Conservation (phyloP, 2,888 invertebrate genomes). For the Lissonota sp. region DNA sequence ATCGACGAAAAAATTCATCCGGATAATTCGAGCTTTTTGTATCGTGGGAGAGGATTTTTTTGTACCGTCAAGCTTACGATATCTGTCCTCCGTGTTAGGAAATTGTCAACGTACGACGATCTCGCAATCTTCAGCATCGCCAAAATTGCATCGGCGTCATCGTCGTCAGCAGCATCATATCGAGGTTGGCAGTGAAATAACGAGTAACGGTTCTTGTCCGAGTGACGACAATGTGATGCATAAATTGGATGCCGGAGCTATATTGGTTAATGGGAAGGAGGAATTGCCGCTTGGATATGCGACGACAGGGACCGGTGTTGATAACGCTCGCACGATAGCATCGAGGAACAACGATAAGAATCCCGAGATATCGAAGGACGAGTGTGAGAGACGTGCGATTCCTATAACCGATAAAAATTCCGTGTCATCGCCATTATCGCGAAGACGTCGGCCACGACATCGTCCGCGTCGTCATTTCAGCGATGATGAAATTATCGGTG, state of each 20-base stretch:
- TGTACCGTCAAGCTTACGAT: no score
- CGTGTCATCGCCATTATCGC: slow-evolving; percentile 45
- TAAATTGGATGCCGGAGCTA: slow-evolving; percentile 85
- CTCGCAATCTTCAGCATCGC: slow-evolving; percentile 58
- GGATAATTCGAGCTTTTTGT: no score
- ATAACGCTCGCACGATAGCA: slow-evolving; percentile 57
- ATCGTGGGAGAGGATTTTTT: no score
- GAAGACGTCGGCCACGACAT: slow-evolving; percentile 58
- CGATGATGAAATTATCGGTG: slow-evolving; percentile 68
- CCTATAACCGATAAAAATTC: slow-evolving; percentile 73
- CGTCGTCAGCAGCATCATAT: slow-evolving; percentile 75
- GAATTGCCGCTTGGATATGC: slow-evolving; percentile 87
- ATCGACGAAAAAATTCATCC: no score
- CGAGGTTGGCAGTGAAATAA: slow-evolving; percentile 82
- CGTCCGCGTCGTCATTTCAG: slow-evolving; percentile 67
- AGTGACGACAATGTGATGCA: slow-evolving; percentile 81
- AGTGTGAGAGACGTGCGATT: slow-evolving; percentile 69
- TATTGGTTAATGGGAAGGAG: slow-evolving; percentile 87
- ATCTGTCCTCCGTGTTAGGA: slow-evolving; percentile 51
- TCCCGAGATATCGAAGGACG: slow-evolving; percentile 59
- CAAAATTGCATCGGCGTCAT: slow-evolving; percentile 51
- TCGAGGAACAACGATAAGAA: slow-evolving; percentile 55
- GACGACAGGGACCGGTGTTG: slow-evolving; percentile 75
- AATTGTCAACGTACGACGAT: slow-evolving; percentile 59
- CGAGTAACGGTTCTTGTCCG: slow-evolving; percentile 78